Evolutionary conservation across 2,113 vertebrate genomes (phyloP), one percentile per base, ranked within the genome.

Genomic region (Tragelaphus scriptus): DNA sequence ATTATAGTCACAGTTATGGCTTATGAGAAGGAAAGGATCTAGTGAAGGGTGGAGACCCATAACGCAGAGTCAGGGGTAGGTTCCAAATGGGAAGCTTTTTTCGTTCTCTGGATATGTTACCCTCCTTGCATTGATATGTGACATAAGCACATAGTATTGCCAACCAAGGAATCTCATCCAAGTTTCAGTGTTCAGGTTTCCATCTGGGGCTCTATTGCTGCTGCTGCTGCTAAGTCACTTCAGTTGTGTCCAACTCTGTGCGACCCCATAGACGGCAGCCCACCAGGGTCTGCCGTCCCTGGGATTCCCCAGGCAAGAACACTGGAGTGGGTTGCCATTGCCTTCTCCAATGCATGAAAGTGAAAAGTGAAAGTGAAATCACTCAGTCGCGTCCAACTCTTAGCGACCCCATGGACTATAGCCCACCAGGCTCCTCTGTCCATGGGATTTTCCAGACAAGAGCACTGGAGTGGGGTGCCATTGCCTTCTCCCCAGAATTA

Each of bases 361-460:
- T 61, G 26, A 61, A 61, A 61, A 61, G 26, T 61, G 59, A 61
- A 61, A 61, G 12, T 14, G 59, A 28, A 30, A 28, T 61, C 2
- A 0, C 26, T 30, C 5, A 30, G 59, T 61, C 12, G 3, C 14
- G 59, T 61, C 13, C 1, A 0, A 61, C 26, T 61, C 59, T 26
- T 61, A 61, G 59, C 1, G 0, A 61, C 59, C 59, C 59, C 59
- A 30, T 30, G 26, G 28, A 63, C 28, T 30, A 0, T 3, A 30
- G 28, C 59, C 28, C 1, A 63, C 13, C 59, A 63, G 28, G 61
- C 61, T 63, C 61, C 61, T 30, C 12, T 0, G 6, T 30, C 61
- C 61, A 15, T 63, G 61, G 28, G 61, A 7, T 63, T 63, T 30
- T 15, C 28, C 12, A 63, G 61, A 13, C 61, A 63, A 63, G 61